These are phyloP conservation scores for Sinotaia quadrata DNA, from an alignment of 2,888 invertebrate species.

Conservation along the genomic window DNA sequence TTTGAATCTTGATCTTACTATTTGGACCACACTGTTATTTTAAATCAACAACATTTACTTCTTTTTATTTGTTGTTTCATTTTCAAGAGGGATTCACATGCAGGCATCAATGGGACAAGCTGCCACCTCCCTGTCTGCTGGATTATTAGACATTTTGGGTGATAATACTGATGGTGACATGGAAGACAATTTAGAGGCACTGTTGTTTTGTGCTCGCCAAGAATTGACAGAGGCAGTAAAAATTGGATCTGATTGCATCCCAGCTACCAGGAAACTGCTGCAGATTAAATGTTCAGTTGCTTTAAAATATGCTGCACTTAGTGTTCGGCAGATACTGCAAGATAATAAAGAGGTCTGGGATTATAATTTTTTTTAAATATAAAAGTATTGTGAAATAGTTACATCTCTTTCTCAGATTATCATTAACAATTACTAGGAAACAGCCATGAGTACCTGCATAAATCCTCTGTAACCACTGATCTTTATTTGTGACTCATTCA, in stretches of 20 bases:
- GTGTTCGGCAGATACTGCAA: constrained; percentile 28
- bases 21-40: too few relatives aligned
- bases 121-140: neutral
- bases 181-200: constrained; percentile 11
- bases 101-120: constrained; percentile 26
- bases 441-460: too few relatives aligned
- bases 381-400: too few relatives aligned
- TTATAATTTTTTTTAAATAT: too few relatives aligned
- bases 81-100: too few relatives aligned
- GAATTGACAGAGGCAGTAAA: constrained; percentile 22
- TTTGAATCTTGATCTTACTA: too few relatives aligned
- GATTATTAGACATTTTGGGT: constrained; percentile 1
- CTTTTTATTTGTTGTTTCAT: too few relatives aligned
- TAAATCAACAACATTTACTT: too few relatives aligned
- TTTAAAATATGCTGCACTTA: constrained; percentile 35
- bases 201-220: constrained; percentile 13
- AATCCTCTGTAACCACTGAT: too few relatives aligned
- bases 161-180: neutral
- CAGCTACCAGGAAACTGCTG: constrained; percentile 22
- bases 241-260: constrained; percentile 7
- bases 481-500: too few relatives aligned
- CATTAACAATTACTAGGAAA: too few relatives aligned
- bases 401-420: too few relatives aligned
- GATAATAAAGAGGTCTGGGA: constrained; percentile 36
- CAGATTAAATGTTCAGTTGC: constrained; percentile 29